These are phyloP conservation scores for Carollia perspicillata DNA, from an alignment of 2,113 vertebrate genomes.

Conservation along the genomic window DNA sequence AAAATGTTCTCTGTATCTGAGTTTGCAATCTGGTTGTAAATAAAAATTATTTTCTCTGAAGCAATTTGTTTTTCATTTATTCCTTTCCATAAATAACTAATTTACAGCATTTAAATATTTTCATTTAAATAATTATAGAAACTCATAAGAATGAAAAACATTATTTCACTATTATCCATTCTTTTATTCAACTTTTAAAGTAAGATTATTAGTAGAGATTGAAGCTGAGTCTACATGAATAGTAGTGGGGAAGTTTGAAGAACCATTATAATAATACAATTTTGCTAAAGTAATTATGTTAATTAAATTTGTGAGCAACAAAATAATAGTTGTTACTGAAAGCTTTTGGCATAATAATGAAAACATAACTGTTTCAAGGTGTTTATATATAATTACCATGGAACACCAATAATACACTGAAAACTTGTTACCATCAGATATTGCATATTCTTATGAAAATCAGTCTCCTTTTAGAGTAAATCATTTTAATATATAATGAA, in stretches of 20 bases:
- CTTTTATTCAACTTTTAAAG: not conserved
- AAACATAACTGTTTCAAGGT: slow-evolving; percentile 2
- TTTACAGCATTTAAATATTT: not conserved
- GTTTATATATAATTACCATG: not conserved
- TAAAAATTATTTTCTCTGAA: not conserved
- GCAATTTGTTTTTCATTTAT: not conserved
- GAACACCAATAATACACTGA: not conserved
- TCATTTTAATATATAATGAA: not conserved
- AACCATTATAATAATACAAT: not conserved
- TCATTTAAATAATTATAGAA: not conserved
- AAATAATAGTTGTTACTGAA: not conserved
- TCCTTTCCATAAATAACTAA: not conserved
- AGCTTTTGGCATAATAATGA: not conserved
- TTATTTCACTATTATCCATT: not conserved
- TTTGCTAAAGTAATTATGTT: not conserved
- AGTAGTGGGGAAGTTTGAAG: not conserved
- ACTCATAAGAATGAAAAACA: not conserved
- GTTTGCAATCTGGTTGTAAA: not conserved
- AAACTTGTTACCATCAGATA: not conserved
- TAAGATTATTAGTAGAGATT: not conserved
- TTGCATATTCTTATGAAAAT: not conserved
- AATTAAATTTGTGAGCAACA: not conserved
- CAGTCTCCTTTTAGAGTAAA: not conserved
- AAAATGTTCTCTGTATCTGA: not conserved
- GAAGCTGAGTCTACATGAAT: not conserved